A percentile compares a stretch with the other conserved stretches of the same genome.
phyloP scores from a whole-genome alignment of 2,797 vertebrate species.

The Thaleichthys pacificus region DNA sequence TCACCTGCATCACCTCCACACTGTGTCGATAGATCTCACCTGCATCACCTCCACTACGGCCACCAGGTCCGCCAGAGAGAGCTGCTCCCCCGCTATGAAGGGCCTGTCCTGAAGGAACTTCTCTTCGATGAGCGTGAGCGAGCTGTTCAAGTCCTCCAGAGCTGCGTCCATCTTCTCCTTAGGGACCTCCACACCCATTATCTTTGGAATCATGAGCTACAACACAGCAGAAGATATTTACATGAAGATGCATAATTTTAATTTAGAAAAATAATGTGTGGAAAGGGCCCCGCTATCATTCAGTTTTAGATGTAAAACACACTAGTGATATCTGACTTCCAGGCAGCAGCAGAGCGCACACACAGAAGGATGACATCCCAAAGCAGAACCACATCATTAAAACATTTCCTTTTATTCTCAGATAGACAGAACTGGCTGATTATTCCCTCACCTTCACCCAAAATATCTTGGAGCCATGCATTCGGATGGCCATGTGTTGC shows the following conservation, averaged over 20 bases:
- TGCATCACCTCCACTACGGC: slow-evolving; percentile 86
- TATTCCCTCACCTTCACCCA: slow-evolving; percentile 68
- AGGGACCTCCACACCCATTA: slow-evolving; percentile 46
- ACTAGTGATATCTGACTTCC: too few relatives aligned
- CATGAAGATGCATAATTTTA: background rate
- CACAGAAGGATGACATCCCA: background rate
- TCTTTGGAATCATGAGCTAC: slow-evolving; percentile 31
- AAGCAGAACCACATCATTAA: background rate
- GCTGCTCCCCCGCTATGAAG: slow-evolving; percentile 74
- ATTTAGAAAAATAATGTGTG: background rate
- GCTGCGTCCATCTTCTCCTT: slow-evolving; percentile 65
- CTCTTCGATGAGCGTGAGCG: slow-evolving; percentile 74
- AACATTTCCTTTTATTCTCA: background rate
- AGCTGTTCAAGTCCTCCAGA: slow-evolving; percentile 66
- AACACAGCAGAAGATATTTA: slow-evolving; percentile 11
- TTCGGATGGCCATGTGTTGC: slow-evolving; percentile 76
- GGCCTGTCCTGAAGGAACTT: slow-evolving; percentile 78
- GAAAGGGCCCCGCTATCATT: background rate
- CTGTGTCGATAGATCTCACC: slow-evolving; percentile 49
- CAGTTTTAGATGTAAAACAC: too few relatives aligned
- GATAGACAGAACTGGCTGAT: background rate
- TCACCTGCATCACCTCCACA: too few relatives aligned
- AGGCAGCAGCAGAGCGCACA: background rate
- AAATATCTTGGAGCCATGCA: slow-evolving; percentile 71
- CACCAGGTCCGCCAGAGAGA: slow-evolving; percentile 84